phyloP scores from a whole-genome alignment of 2,888 invertebrate genomes.

The Standfussiana lucernea region DNA sequence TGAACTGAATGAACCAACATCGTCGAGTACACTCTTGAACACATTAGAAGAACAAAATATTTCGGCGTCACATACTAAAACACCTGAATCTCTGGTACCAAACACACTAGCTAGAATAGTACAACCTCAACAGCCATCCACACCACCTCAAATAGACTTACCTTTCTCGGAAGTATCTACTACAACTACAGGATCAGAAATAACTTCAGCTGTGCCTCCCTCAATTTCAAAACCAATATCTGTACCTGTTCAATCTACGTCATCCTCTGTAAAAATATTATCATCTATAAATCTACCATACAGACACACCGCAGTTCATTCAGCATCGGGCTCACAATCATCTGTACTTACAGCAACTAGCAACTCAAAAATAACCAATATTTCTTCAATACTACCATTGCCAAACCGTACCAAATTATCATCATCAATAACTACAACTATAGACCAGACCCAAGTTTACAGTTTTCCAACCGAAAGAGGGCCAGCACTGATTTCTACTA shows the following conservation, averaged over 20 bases:
- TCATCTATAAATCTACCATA: slow-evolving; percentile 23
- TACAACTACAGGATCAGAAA: slow-evolving; percentile 23
- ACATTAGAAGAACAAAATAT: too few species aligned
- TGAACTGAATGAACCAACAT: slow-evolving; percentile 22
- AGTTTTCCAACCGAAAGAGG: slow-evolving; percentile 19
- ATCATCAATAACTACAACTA: slow-evolving; percentile 19
- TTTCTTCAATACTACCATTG: slow-evolving; percentile 28
- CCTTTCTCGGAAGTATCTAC: slow-evolving; percentile 14
- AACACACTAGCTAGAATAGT: neutral
- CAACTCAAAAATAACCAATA: slow-evolving; percentile 27
- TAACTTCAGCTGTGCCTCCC: slow-evolving; percentile 22
- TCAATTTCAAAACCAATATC: slow-evolving; percentile 24
- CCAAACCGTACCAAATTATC: slow-evolving; percentile 25
- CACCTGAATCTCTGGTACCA: too few species aligned
- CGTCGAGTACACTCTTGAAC: too few species aligned
- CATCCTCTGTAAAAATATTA: slow-evolving; percentile 31
- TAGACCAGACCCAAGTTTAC: slow-evolving; percentile 25
- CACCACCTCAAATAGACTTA: slow-evolving; percentile 25
- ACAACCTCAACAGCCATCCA: slow-evolving; percentile 22
- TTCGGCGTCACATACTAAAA: too few species aligned
- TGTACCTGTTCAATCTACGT: slow-evolving; percentile 27
- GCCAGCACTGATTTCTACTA: slow-evolving; percentile 17
- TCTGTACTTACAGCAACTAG: slow-evolving; percentile 25
- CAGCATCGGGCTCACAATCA: slow-evolving; percentile 14
- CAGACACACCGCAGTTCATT: slow-evolving; percentile 17